Evolutionary conservation across 1,140 invertebrate genomes (phyloP).

Genomic region (Yoshiicerus persimilis): DNA sequence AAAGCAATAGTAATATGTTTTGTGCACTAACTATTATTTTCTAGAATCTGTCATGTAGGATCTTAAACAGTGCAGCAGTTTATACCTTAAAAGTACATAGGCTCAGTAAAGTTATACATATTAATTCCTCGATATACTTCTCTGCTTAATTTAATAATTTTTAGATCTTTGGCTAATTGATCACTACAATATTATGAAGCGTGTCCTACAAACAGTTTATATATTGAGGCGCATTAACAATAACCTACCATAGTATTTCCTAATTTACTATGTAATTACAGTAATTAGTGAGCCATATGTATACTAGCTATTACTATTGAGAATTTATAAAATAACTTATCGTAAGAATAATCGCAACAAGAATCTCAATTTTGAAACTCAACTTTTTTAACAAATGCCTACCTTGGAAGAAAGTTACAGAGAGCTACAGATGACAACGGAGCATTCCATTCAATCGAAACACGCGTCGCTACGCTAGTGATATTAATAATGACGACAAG

Average conservation of each 20-base stretch:
- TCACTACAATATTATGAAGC: neutral
- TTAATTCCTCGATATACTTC: too few species aligned
- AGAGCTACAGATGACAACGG: conserved; percentile 6
- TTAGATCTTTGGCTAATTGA: neutral
- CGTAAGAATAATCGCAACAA: neutral
- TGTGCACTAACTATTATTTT: neutral
- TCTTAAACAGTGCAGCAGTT: neutral
- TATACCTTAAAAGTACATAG: neutral
- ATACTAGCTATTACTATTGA: neutral
- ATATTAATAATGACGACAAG: conserved; percentile 23
- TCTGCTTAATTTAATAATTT: neutral
- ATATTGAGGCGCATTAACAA: too few species aligned
- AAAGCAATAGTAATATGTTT: neutral
- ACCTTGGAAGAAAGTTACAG: conserved; percentile 8
- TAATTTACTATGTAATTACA: neutral
- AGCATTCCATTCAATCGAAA: conserved; percentile 22
- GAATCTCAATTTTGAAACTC: conserved; percentile 22
- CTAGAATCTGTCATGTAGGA: neutral
- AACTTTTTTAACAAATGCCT: neutral
- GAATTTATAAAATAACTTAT: neutral
- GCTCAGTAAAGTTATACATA: neutral
- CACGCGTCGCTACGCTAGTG: conserved; percentile 19
- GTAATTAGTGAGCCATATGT: too few species aligned
- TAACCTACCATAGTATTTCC: neutral
- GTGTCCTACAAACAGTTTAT: neutral